A percentile compares a stretch with the other conserved stretches of the same genome.
These are phyloP conservation scores for Isurus oxyrinchus DNA, from an alignment of 2,113 vertebrate genomes.

Conservation along the genomic window DNA sequence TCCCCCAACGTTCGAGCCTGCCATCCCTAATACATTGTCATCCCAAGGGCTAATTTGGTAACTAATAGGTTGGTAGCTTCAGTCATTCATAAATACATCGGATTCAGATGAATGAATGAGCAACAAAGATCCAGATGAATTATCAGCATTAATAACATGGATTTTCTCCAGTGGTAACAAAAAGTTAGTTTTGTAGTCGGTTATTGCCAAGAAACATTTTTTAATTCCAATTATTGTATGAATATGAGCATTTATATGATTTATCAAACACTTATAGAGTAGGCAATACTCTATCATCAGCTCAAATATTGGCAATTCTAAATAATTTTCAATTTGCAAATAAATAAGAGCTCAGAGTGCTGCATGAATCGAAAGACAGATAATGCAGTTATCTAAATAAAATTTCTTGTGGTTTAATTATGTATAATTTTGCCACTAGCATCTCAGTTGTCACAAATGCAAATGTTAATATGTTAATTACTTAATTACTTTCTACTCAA, in stretches of 20 bases:
- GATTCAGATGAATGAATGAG: not conserved
- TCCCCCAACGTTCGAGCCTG: not conserved
- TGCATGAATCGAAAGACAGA: not conserved
- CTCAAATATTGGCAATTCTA: not conserved
- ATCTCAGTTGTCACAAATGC: not conserved
- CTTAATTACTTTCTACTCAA: not conserved
- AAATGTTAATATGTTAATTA: not conserved
- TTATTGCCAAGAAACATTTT: not conserved
- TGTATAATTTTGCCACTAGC: not conserved
- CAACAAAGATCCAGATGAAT: not conserved
- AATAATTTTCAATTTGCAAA: not conserved
- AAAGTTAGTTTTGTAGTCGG: not conserved
- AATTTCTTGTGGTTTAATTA: not conserved
- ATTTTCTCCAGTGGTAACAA: not conserved
- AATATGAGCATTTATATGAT: not conserved
- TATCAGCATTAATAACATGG: not conserved
- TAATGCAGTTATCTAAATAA: not conserved
- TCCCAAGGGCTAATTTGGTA: not conserved
- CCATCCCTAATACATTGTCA: not conserved
- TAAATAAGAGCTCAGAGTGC: not conserved
- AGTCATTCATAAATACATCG: not conserved
- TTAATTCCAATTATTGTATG: not conserved
- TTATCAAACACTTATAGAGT: not conserved
- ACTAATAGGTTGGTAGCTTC: not conserved
- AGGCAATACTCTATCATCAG: not conserved